A percentile compares a stretch with the other conserved stretches of the same genome.
These are phyloP conservation scores for Leptopilina drosophilae DNA, from an alignment of 2,888 invertebrate genomes.

Conservation along the genomic window DNA sequence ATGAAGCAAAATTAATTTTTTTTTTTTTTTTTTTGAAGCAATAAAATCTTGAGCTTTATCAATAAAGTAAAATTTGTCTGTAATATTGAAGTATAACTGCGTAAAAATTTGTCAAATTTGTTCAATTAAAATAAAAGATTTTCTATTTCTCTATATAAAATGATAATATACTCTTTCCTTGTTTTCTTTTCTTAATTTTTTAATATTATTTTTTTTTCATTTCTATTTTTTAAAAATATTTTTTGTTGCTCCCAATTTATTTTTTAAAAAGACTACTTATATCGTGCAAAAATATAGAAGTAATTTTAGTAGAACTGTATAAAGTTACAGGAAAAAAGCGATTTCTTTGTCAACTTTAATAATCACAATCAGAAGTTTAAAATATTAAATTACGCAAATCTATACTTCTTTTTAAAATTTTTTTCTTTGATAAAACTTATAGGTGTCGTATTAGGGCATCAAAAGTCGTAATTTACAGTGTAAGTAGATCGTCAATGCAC, in stretches of 20 bases:
- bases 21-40: too few species aligned
- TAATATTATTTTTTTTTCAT: not conserved
- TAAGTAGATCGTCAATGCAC: slow-evolving; percentile 63
- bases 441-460: slow-evolving; percentile 42
- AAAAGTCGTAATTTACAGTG: slow-evolving; percentile 62
- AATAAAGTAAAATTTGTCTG: too few species aligned
- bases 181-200: too few species aligned
- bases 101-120: not conserved
- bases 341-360: slow-evolving; percentile 31
- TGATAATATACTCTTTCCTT: too few species aligned
- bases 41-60: too few species aligned
- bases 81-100: too few species aligned
- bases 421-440: not conserved
- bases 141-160: not conserved
- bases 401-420: slow-evolving; percentile 11
- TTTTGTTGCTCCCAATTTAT: not conserved
- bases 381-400: slow-evolving; percentile 42
- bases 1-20: too few species aligned
- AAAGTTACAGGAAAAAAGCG: slow-evolving; percentile 13
- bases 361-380: not conserved
- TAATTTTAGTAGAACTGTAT: not conserved
- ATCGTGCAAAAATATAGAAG: not conserved
- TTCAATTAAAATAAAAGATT: not conserved
- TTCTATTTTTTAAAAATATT: not conserved
- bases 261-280: not conserved